Base-by-base conservation (phyloP, 2,113 vertebrate species). In the Xiphias gladius region DNA sequence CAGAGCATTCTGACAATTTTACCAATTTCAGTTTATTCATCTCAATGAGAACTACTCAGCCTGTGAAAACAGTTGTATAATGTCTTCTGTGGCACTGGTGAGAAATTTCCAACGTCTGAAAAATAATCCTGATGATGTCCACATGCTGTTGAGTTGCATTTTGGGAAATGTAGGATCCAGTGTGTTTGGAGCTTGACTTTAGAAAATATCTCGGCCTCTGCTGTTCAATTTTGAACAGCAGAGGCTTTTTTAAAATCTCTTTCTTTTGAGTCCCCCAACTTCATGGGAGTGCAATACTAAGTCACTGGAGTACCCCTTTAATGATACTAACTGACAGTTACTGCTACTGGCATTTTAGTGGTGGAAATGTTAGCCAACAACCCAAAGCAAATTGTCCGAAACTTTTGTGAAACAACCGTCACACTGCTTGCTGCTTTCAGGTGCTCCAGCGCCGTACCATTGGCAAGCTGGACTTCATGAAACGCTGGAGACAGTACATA, bases 401-500 rank as follows among this genome's bases (percentile, higher is more conserved):
- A 69, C 30, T 16, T 67, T 77, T 65, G 17, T 79, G 35, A 22
- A 54, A 43, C 75, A 58, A 62, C 59, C 83, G 35, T 72, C 35
- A 61, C 20, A 39, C 52, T 22, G 22, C 59, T 67, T 11, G 16
- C 12, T 80, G 32, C 54, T 80, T 82, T 41, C 65, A 98, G 97
- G 93, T 99, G 43, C 95, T 99, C 77, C 98, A 99, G 92, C 96
- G 97, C 57, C 92, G 95, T 41, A 96, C 87, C 83, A 95, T 79
- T 0, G 97, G 97, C 0, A 94, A 95, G 76, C 28, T 97, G 87
- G 96, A 98, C 91, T 99, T 99, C 87, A 97, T 96, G 94, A 98
- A 96, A 76, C 94, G 94, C 50, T 98, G 97, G 97, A 95, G 93
- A 89, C 96, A 95, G 74, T 97, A 98, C 0, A 89, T 95, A 24